Conservation (phyloP, 2,113 vertebrate genomes). For the Dasypus novemcinctus region DNA sequence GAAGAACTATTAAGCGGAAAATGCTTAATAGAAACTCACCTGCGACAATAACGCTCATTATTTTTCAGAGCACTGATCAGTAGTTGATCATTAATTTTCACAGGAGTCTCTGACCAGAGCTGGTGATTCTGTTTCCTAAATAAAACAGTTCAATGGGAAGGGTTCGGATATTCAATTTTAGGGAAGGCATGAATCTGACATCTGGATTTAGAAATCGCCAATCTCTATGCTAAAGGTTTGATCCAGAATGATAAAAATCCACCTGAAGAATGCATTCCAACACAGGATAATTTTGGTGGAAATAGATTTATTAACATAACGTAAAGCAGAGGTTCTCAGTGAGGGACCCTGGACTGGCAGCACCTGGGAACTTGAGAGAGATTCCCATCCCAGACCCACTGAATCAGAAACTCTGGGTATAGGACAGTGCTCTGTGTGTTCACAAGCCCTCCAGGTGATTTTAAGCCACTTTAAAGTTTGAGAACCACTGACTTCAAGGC, state of each 20-base stretch:
- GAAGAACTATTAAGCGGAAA: conserved; percentile 45
- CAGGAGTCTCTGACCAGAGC: not conserved
- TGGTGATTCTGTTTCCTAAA: not conserved
- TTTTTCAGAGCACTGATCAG: conserved; percentile 12
- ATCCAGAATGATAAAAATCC: not conserved
- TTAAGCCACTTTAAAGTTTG: not conserved
- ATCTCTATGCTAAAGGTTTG: not conserved
- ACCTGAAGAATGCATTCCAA: not conserved
- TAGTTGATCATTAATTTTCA: conserved; percentile 23
- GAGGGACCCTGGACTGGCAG: not conserved
- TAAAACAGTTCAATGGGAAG: not conserved
- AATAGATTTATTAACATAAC: not conserved
- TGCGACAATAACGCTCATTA: not conserved
- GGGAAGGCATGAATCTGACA: not conserved
- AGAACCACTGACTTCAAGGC: not conserved
- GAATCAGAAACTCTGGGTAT: not conserved
- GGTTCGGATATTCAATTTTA: not conserved
- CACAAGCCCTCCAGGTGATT: not conserved
- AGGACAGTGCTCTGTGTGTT: not conserved
- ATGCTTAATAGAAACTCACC: conserved; percentile 42
- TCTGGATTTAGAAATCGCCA: not conserved
- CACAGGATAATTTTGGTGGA: not conserved
- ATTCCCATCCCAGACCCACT: not conserved
- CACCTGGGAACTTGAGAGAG: not conserved
- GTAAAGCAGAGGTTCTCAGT: not conserved